Conservation (phyloP, 2,113 vertebrate genomes). For the Bettongia penicillata region DNA sequence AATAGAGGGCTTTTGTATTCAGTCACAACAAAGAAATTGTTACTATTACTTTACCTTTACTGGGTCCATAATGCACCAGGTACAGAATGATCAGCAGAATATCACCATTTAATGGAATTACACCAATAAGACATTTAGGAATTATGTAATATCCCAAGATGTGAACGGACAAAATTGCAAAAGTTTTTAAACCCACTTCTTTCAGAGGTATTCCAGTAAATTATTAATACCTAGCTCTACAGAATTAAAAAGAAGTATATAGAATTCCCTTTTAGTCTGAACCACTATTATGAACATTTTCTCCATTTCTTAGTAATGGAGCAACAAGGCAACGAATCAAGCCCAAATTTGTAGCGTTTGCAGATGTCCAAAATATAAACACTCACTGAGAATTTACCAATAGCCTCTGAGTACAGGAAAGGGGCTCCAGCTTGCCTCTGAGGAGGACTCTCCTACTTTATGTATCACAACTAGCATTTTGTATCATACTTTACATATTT, state of each 20-base stretch:
- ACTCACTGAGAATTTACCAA: background rate
- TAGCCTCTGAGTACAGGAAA: background rate
- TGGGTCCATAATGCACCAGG: background rate
- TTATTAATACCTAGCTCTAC: background rate
- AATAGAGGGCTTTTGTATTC: background rate
- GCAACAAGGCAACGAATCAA: background rate
- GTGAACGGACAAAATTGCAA: background rate
- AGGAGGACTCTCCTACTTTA: background rate
- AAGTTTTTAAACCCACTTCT: background rate
- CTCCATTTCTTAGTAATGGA: background rate
- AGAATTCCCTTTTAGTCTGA: background rate
- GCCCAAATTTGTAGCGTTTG: background rate
- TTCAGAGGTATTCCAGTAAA: background rate
- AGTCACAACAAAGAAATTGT: background rate
- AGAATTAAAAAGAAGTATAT: background rate
- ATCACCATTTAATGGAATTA: background rate
- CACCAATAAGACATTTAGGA: background rate
- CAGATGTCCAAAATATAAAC: background rate
- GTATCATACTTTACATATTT: background rate
- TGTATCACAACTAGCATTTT: background rate
- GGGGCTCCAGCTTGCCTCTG: background rate
- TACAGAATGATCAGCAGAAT: background rate
- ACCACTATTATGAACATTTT: background rate
- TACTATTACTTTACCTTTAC: slow-evolving; percentile 25
- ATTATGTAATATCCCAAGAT: background rate